These are phyloP conservation scores for Cliona cf. orientalis DNA, from an alignment of 37 sponge, comb jelly and placozoan genomes.

Conservation along the genomic window DNA sequence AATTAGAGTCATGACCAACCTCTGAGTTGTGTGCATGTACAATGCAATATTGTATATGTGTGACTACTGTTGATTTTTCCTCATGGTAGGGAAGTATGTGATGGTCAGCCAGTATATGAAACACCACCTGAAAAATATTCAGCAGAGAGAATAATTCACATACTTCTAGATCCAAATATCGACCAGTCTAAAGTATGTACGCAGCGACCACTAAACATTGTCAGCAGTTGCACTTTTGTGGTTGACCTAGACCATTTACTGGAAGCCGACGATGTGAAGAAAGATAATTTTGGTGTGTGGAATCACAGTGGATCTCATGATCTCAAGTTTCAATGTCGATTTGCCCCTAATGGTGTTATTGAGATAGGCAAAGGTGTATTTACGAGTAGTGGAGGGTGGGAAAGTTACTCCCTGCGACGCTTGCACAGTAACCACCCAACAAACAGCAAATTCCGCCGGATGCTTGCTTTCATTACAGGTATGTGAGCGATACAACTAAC, in stretches of 20 bases:
- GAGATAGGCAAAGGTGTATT: conserved; percentile 29
- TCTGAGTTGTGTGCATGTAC: too few species aligned
- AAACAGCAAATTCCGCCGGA: conserved; percentile 34
- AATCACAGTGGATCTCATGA: conserved; percentile 41
- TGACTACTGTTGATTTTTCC: too few species aligned
- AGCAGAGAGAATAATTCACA: too few species aligned
- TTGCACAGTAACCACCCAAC: conserved; percentile 52
- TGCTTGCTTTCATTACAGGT: conserved; percentile 49
- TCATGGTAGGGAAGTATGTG: too few species aligned
- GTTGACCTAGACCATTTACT: conserved; percentile 27
- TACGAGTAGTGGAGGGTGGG: conserved; percentile 6
- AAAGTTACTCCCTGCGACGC: conserved; percentile 35
- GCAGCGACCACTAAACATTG: too few species aligned
- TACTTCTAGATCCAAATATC: too few species aligned
- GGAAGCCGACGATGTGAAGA: conserved; percentile 45
- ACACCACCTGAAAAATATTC: too few species aligned
- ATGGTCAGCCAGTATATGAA: too few species aligned
- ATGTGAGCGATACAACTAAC: too few species aligned
- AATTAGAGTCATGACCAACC: too few species aligned
- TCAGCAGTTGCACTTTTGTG: conserved; percentile 25
- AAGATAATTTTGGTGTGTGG: conserved; percentile 53
- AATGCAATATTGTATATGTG: too few species aligned
- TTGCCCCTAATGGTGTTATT: conserved; percentile 12
- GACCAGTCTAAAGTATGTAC: too few species aligned
- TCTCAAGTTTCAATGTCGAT: not conserved